phyloP scores from a whole-genome alignment of 2,113 vertebrate genomes.

The Malurus alboscapulatus region DNA sequence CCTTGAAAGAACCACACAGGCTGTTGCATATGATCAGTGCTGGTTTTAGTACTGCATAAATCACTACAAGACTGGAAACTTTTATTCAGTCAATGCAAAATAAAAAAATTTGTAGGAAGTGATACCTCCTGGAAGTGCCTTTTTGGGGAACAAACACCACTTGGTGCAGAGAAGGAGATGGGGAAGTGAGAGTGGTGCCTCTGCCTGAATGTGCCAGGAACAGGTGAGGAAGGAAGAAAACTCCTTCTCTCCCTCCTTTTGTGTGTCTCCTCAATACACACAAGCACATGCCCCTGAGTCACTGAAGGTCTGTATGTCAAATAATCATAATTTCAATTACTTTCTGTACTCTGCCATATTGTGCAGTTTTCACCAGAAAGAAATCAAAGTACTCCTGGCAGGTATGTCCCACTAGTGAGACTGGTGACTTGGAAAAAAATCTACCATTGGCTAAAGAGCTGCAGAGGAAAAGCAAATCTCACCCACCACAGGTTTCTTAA shows the following conservation, averaged over 20 bases:
- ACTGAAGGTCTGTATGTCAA: neutral
- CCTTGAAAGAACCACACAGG: neutral
- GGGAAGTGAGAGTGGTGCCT: neutral
- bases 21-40: neutral
- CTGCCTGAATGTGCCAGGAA: neutral
- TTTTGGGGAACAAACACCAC: neutral
- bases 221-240: neutral
- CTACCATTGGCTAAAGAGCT: neutral
- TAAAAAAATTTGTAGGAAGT: conserved; percentile 4
- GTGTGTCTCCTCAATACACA: neutral
- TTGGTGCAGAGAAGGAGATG: neutral
- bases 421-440: neutral
- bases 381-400: neutral
- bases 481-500: neutral
- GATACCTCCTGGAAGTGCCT: neutral
- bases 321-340: neutral
- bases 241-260: neutral
- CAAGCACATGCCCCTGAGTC: neutral
- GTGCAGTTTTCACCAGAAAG: neutral
- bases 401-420: neutral
- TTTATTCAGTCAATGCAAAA: conserved; percentile 2
- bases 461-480: neutral
- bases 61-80: neutral
- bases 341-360: neutral
- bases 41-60: conserved; percentile 1